phyloP scores from a whole-genome alignment of 2,113 vertebrate genomes.

The Mohoua ochrocephala region DNA sequence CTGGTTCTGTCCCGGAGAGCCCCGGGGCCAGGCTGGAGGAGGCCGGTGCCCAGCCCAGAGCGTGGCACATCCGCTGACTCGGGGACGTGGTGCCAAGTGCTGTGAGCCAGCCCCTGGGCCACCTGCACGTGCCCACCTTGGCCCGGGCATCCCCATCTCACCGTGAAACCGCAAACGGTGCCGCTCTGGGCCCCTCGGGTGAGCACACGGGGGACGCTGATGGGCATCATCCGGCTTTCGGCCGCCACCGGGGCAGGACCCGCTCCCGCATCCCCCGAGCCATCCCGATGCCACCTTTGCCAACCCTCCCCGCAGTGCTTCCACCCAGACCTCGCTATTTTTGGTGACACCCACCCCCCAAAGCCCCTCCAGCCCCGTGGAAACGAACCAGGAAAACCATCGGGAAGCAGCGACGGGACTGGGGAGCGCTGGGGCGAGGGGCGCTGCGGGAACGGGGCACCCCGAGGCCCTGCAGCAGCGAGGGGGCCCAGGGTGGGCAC shows the following conservation, averaged over 20 bases:
- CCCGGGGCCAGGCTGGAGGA: neutral
- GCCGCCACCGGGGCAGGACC: neutral
- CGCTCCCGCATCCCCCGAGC: neutral
- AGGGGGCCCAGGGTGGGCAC: neutral
- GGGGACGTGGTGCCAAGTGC: neutral
- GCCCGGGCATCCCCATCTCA: neutral
- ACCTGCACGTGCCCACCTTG: neutral
- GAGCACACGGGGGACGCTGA: rapidly evolving
- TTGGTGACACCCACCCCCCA: rapidly evolving
- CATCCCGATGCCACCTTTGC: rapidly evolving
- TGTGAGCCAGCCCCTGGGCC: neutral
- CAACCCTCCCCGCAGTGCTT: neutral
- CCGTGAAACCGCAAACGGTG: rapidly evolving
- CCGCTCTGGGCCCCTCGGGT: rapidly evolving
- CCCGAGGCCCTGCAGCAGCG: neutral
- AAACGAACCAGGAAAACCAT: neutral
- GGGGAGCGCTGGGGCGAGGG: neutral
- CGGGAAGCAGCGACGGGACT: neutral
- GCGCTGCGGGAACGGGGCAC: neutral
- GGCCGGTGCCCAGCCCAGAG: neutral
- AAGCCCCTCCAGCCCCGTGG: rapidly evolving
- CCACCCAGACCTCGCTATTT: neutral
- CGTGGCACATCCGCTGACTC: neutral
- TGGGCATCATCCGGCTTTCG: neutral
- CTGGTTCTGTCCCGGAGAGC: neutral